A percentile compares a stretch with the other conserved stretches of the same genome.
Conservation (phyloP, 2,113 vertebrate genomes). For the Indicator indicator region DNA sequence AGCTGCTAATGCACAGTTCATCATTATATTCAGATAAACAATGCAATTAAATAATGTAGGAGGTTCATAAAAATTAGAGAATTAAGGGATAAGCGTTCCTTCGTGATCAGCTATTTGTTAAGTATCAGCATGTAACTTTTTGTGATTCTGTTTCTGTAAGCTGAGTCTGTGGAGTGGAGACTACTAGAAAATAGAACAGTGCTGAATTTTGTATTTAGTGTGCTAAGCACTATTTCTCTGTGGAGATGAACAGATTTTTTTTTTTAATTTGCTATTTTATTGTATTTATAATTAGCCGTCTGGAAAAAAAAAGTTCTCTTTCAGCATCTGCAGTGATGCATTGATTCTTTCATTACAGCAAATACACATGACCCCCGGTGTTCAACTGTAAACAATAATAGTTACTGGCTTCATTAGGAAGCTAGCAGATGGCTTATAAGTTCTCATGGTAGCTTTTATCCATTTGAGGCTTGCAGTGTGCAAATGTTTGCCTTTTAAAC, state of each 20-base stretch:
- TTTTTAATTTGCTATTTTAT: constrained; percentile 71
- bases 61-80: constrained; percentile 42
- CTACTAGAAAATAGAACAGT: constrained; percentile 28
- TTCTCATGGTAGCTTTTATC: constrained; percentile 78
- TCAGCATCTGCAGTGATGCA: constrained; percentile 71
- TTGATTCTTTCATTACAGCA: constrained; percentile 76
- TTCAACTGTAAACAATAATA: constrained; percentile 80
- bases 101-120: constrained; percentile 21
- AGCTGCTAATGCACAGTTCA: neutral
- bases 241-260: constrained; percentile 64
- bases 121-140: constrained; percentile 4
- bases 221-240: constrained; percentile 68
- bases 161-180: constrained; percentile 15
- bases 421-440: constrained; percentile 82
- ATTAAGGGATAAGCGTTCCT: constrained; percentile 11
- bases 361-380: constrained; percentile 77
- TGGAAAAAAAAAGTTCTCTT: constrained; percentile 65
- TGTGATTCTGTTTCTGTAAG: constrained; percentile 47
- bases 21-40: constrained; percentile 11
- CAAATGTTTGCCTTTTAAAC: constrained; percentile 80
- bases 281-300: constrained; percentile 77
- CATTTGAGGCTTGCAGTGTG: constrained; percentile 71
- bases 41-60: constrained; percentile 33
- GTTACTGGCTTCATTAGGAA: constrained; percentile 82
- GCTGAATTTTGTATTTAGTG: constrained; percentile 31